A percentile compares a stretch with the other conserved stretches of the same genome.
Evolutionary conservation across 2,888 invertebrate species (phyloP).

Genomic region (Heteropelma amictum): DNA sequence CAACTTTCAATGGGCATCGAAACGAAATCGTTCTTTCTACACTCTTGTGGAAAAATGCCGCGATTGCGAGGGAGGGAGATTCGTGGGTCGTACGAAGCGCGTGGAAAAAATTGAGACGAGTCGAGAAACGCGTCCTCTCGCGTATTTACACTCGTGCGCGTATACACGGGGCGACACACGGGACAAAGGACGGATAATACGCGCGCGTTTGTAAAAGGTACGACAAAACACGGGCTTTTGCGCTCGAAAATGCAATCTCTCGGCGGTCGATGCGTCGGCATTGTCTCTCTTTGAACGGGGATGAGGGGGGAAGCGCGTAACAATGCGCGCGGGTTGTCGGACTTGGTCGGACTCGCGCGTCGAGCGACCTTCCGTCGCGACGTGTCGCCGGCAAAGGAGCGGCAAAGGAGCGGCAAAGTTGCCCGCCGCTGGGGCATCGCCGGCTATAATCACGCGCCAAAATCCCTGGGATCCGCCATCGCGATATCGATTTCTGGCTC

Average conservation of each 20-base stretch:
- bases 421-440: too few species aligned
- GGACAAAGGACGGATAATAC: not conserved
- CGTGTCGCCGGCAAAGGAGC: too few species aligned
- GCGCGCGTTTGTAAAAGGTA: not conserved
- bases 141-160: not conserved
- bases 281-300: too few species aligned
- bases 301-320: too few species aligned
- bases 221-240: constrained; percentile 7
- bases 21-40: constrained; percentile 31
- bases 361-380: too few species aligned
- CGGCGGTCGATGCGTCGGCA: not conserved
- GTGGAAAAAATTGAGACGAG: constrained; percentile 38
- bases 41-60: not conserved
- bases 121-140: not conserved
- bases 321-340: too few species aligned
- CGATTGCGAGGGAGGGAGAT: not conserved
- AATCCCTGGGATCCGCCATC: too few species aligned
- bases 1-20: constrained; percentile 19
- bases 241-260: constrained; percentile 14
- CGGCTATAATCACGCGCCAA: too few species aligned
- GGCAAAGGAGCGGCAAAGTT: too few species aligned
- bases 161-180: constrained; percentile 38
- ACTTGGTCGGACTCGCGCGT: too few species aligned
- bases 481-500: too few species aligned
- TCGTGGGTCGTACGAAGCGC: constrained; percentile 19